phyloP scores from a whole-genome alignment of 1,140 invertebrate genomes.

The Metaphire vulgaris region DNA sequence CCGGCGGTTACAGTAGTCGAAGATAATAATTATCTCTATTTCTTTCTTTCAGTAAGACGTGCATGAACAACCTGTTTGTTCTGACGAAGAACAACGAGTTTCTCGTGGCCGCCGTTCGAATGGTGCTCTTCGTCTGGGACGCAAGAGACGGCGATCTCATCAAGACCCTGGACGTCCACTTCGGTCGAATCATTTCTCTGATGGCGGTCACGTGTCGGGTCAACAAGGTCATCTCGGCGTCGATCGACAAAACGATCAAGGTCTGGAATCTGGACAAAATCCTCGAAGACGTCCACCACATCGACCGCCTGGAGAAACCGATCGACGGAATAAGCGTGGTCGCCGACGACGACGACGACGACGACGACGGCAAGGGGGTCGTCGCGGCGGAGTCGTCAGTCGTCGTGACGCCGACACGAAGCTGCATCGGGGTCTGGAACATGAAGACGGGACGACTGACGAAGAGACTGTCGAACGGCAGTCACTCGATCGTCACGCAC shows the following conservation, averaged over 20 bases:
- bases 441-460: slow-evolving; percentile 71
- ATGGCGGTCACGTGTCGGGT: slow-evolving; percentile 67
- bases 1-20: too few relatives aligned
- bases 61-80: slow-evolving; percentile 53
- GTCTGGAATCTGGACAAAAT: slow-evolving; percentile 99
- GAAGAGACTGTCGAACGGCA: slow-evolving; percentile 80
- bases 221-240: slow-evolving; percentile 91
- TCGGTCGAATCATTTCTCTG: slow-evolving; percentile 87
- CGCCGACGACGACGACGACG: neutral
- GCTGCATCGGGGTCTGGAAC: slow-evolving; percentile 91
- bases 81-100: slow-evolving; percentile 82
- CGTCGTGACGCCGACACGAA: slow-evolving; percentile 80
- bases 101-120: slow-evolving; percentile 86
- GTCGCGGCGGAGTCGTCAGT: slow-evolving; percentile 62
- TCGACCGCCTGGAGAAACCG: slow-evolving; percentile 89
- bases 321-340: slow-evolving; percentile 61
- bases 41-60: slow-evolving; percentile 76
- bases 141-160: slow-evolving; percentile 64
- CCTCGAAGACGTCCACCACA: slow-evolving; percentile 91
- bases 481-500: slow-evolving; percentile 87
- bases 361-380: slow-evolving; percentile 56
- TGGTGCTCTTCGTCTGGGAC: slow-evolving; percentile 92
- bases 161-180: slow-evolving; percentile 91
- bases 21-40: too few relatives aligned
- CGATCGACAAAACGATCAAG: slow-evolving; percentile 94